phyloP scores from a whole-genome alignment of 2,888 invertebrate species.

The Malthinus seriepunctatus region DNA sequence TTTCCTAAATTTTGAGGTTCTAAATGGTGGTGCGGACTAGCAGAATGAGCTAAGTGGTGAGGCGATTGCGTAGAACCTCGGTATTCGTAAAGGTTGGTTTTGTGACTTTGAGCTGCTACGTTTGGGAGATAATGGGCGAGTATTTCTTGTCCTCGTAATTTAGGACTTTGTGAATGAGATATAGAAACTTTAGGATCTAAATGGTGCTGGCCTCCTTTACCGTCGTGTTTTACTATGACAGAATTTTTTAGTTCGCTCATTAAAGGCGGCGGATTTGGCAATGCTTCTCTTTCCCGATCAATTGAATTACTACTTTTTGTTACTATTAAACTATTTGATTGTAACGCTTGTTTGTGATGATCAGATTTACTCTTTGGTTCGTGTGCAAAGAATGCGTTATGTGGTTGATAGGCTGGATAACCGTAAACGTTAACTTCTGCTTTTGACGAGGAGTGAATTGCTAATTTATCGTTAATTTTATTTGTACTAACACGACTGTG shows the following conservation, averaged over 20 bases:
- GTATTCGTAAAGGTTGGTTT: slow-evolving; percentile 49
- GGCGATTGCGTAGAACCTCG: slow-evolving; percentile 56
- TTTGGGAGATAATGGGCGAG: slow-evolving; percentile 61
- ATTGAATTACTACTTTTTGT: slow-evolving; percentile 49
- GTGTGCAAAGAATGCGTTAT: slow-evolving; percentile 51
- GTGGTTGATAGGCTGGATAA: slow-evolving; percentile 64
- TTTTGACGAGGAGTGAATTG: slow-evolving; percentile 53
- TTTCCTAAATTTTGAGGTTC: slow-evolving; percentile 49
- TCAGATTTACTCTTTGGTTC: slow-evolving; percentile 68
- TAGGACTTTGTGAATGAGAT: slow-evolving; percentile 63
- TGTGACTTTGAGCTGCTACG: slow-evolving; percentile 54
- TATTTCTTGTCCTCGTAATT: slow-evolving; percentile 59
- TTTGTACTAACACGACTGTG: slow-evolving; percentile 48
- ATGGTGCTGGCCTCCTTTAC: slow-evolving; percentile 62
- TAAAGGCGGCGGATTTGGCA: slow-evolving; percentile 70
- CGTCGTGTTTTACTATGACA: slow-evolving; percentile 80
- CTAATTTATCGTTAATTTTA: slow-evolving; percentile 46
- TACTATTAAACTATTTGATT: slow-evolving; percentile 46
- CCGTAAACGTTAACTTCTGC: slow-evolving; percentile 72
- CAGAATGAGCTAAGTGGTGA: slow-evolving; percentile 50
- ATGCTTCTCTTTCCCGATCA: slow-evolving; percentile 48
- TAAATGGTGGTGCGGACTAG: slow-evolving; percentile 49
- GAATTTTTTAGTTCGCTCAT: slow-evolving; percentile 73
- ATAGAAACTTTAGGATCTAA: slow-evolving; percentile 58
- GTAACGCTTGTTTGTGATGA: slow-evolving; percentile 45